Base-by-base conservation (phyloP, 2,888 invertebrate species). In the Sicus ferrugineus region DNA sequence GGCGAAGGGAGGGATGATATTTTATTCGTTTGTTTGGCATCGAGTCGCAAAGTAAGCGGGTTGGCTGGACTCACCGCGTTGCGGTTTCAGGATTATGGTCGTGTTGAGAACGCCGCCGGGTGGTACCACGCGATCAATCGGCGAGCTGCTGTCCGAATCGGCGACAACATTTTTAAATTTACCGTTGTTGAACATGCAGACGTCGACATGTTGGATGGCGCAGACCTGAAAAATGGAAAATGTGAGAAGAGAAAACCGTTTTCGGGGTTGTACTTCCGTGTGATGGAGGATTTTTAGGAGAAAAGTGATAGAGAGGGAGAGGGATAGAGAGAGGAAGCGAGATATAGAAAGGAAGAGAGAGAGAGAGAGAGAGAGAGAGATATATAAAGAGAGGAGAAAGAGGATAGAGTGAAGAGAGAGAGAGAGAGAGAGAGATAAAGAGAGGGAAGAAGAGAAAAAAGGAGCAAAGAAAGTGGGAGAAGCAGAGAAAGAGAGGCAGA, bases 111-210 rank as follows among this genome's bases (percentile, higher is more conserved):
- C 88, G 26, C 89, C 88, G 0, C 91, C 91, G 0, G 93, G 90
- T 46, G 88, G 84, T 6, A 94, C 88, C 0, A 77, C 78, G 31
- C 83, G 81, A 46, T 82, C 84, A 28, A 80, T 75, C 2, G 81
- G 80, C 23, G 79, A 76, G 6, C 88, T 72, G 87, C 89, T 70
- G 83, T 88, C 78, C 80, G 89, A 86, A 72, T 90, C 89, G 1
- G 94, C 95, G 1, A 96, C 95, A n/a, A 94, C 91, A 83, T 95
- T 96, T 86, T 96, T 95, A 87, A 96, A 96, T 86, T 95, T 95
- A 0, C 95, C 95, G 79, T 95, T 95, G 75, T 95, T 96, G 86
- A 96, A 95, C 93, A 97, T 95, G 85, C 95, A 95, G 1, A 97
- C 96, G 81, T 95, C 95, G 28, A 95, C 95, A 84, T 95, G 93